Percentiles rank a stretch among this genome's conserved stretches.
Evolutionary conservation across 2,888 invertebrate species (phyloP).

Genomic region (Aporophyla nigra): DNA sequence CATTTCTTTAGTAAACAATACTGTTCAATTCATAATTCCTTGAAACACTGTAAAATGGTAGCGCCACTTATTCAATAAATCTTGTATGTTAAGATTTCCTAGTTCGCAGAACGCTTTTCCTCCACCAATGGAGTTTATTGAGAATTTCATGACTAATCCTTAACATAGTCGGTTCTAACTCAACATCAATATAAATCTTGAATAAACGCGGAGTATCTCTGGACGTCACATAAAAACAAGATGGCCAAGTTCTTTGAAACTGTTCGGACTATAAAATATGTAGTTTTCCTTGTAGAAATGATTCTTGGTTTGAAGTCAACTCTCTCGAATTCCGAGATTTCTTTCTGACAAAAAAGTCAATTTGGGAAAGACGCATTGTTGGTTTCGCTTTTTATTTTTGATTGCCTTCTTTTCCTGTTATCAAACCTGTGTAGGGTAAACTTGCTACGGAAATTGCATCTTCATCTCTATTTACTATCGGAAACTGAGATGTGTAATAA

Average conservation of each 20-base stretch:
- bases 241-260: slow-evolving; percentile 49
- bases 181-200: slow-evolving; percentile 50
- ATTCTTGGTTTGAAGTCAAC: slow-evolving; percentile 11
- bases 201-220: slow-evolving; percentile 41
- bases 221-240: slow-evolving; percentile 40
- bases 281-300: slow-evolving; percentile 57
- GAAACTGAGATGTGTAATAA: neutral
- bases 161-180: slow-evolving; percentile 52
- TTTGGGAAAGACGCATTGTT: neutral
- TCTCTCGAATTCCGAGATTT: slow-evolving; percentile 21
- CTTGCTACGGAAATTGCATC: neutral
- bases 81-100: slow-evolving; percentile 39
- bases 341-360: neutral
- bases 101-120: slow-evolving; percentile 59
- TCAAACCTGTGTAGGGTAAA: neutral
- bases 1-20: slow-evolving; percentile 4
- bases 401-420: slow-evolving; percentile 25
- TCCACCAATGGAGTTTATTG: slow-evolving; percentile 59
- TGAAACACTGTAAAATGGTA: slow-evolving; percentile 44
- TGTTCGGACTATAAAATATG: slow-evolving; percentile 33
- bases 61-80: slow-evolving; percentile 52
- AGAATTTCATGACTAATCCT: slow-evolving; percentile 62
- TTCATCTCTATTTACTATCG: neutral
- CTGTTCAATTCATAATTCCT: slow-evolving; percentile 36
- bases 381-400: neutral